A percentile compares a stretch with the other conserved stretches of the same genome.
phyloP scores from a whole-genome alignment of 2,113 vertebrate genomes.

The Hoplias malabaricus region DNA sequence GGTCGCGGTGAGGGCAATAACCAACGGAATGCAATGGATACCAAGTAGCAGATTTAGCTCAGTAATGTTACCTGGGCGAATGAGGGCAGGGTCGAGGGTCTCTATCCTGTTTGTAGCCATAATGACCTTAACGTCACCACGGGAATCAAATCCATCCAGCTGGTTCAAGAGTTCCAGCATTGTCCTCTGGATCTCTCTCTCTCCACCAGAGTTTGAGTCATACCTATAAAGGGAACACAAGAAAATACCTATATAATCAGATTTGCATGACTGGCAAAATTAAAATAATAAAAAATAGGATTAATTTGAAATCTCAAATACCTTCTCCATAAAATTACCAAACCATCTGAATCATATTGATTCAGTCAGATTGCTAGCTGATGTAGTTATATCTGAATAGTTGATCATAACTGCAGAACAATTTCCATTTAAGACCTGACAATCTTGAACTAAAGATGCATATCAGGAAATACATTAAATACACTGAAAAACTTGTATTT shows the following conservation, averaged over 20 bases:
- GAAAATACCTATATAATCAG: background rate
- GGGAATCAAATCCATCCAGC: slow-evolving; percentile 93
- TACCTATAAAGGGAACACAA: slow-evolving; percentile 73
- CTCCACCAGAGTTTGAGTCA: slow-evolving; percentile 95
- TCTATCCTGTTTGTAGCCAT: slow-evolving; percentile 99
- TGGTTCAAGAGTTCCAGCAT: slow-evolving; percentile 98
- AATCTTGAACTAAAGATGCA: too few species aligned
- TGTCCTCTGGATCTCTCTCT: slow-evolving; percentile 95
- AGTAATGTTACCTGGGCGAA: slow-evolving; percentile 85
- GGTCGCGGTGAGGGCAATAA: too few species aligned
- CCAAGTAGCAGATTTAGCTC: background rate
- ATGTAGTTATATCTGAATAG: too few species aligned
- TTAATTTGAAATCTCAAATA: too few species aligned
- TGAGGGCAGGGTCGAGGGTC: slow-evolving; percentile 94
- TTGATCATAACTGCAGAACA: too few species aligned
- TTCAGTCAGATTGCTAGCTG: too few species aligned
- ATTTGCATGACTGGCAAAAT: background rate
- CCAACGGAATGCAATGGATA: background rate
- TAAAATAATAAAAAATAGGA: background rate
- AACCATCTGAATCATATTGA: too few species aligned
- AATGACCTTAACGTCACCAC: slow-evolving; percentile 96
- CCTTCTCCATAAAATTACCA: too few species aligned
- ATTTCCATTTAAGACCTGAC: too few species aligned
- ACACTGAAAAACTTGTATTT: too few species aligned
- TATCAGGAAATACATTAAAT: too few species aligned